Evolutionary conservation across 2,888 invertebrate species (phyloP).

Genomic region (Pediacus dermestoides): DNA sequence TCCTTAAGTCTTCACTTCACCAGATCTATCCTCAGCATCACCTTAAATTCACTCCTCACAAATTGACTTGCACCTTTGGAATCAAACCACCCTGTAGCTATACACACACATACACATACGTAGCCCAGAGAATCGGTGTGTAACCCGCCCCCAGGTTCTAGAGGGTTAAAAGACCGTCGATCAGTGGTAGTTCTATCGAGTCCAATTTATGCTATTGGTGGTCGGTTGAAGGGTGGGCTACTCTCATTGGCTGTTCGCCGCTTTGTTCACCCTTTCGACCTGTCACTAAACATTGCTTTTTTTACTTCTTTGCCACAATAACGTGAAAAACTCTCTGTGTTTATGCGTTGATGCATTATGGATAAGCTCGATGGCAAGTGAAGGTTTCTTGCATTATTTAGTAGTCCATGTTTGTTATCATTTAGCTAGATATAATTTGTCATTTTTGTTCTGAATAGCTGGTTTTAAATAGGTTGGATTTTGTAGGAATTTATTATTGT

Average conservation of each 20-base stretch:
- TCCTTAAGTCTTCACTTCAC: too few relatives aligned
- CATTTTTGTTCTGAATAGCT: too few relatives aligned
- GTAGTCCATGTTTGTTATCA: conserved; percentile 23
- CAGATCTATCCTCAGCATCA: too few relatives aligned
- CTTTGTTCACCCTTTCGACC: conserved; percentile 44
- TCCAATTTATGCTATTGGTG: conserved; percentile 28
- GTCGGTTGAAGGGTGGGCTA: conserved; percentile 22
- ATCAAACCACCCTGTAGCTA: conserved; percentile 5
- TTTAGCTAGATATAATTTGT: too few relatives aligned
- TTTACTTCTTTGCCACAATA: conserved; percentile 17
- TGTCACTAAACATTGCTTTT: conserved; percentile 36
- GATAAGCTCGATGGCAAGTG: conserved; percentile 20
- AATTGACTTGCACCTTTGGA: too few relatives aligned
- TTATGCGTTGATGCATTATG: conserved; percentile 22
- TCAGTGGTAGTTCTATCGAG: conserved; percentile 36
- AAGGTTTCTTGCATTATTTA: conserved; percentile 23
- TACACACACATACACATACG: conserved; percentile 25
- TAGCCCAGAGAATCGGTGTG: too few relatives aligned
- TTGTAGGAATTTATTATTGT: too few relatives aligned
- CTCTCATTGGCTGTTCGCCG: conserved; percentile 33
- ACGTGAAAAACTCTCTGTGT: conserved; percentile 15
- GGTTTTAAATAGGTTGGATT: too few relatives aligned
- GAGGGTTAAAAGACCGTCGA: conserved; percentile 42
- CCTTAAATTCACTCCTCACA: too few relatives aligned
- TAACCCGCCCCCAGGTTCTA: conserved; percentile 27